Evolutionary conservation across 2,797 vertebrate genomes (phyloP).

Genomic region (Uromys caudimaculatus): DNA sequence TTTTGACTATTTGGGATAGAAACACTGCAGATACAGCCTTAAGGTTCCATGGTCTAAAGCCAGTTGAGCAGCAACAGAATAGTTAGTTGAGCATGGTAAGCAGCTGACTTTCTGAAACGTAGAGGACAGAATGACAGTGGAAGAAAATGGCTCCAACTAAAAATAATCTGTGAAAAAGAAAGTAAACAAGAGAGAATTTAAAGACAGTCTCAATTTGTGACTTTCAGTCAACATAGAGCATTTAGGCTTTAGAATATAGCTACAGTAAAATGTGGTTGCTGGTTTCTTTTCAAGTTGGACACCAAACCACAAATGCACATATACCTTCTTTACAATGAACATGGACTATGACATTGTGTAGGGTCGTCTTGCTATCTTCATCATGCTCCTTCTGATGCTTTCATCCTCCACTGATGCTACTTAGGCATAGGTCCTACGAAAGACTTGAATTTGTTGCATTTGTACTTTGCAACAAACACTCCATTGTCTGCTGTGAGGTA

Average conservation of each 20-base stretch:
- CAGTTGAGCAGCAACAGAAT: neutral
- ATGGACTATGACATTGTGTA: neutral
- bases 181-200: neutral
- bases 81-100: constrained; percentile 35
- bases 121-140: neutral
- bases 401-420: neutral
- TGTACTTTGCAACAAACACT: neutral
- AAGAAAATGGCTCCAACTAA: neutral
- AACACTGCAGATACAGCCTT: neutral
- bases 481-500: neutral
- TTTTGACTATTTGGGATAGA: constrained; percentile 1
- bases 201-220: neutral
- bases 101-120: neutral
- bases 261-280: neutral
- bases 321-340: neutral
- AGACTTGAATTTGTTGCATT: neutral
- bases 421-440: neutral
- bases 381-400: neutral
- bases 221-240: neutral
- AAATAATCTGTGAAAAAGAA: neutral
- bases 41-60: constrained; percentile 1
- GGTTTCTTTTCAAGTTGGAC: neutral
- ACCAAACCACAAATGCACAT: neutral
- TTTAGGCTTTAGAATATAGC: constrained; percentile 11
- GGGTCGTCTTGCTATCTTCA: neutral